Conservation (phyloP, 2,797 vertebrate species). For the Ciconia nigra region DNA sequence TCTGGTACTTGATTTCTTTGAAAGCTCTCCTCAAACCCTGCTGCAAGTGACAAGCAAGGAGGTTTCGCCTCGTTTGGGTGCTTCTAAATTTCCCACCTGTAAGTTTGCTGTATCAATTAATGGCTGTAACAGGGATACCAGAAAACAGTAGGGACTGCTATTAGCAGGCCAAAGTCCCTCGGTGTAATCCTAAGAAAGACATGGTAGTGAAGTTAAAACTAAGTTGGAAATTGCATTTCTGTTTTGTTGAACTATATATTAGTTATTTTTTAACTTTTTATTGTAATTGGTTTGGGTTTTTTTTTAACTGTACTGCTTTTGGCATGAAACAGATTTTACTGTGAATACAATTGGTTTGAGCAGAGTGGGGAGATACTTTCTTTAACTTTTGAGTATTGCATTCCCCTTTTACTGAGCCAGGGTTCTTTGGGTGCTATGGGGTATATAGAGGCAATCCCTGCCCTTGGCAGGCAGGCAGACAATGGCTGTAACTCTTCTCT, state of each 20-base stretch:
- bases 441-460: neutral
- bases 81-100: neutral
- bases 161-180: neutral
- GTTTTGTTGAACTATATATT: neutral
- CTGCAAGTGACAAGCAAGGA: neutral
- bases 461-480: neutral
- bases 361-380: neutral
- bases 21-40: neutral
- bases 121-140: no score
- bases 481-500: neutral
- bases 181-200: neutral
- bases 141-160: neutral
- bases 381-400: neutral
- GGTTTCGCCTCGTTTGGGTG: neutral
- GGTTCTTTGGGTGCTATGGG: neutral
- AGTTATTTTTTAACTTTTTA: neutral
- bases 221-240: neutral
- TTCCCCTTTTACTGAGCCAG: neutral
- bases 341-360: neutral
- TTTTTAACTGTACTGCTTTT: neutral
- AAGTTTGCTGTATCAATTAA: neutral
- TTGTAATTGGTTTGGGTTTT: neutral
- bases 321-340: neutral
- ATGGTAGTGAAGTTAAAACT: neutral
- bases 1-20: neutral